Base-by-base conservation (phyloP, 2,888 invertebrate genomes). In the Leucophenga maculata region DNA sequence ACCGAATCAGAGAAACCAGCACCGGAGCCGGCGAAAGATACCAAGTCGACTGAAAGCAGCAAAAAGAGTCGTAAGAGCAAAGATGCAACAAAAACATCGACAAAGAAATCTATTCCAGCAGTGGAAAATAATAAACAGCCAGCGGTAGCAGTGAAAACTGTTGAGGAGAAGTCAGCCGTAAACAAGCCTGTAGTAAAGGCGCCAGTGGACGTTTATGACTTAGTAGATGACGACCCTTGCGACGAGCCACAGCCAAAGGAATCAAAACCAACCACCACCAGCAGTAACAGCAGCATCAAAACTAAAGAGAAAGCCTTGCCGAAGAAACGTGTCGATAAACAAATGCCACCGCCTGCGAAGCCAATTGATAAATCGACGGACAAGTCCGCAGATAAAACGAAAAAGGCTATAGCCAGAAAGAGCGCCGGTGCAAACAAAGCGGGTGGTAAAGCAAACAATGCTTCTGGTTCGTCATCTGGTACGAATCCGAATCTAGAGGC, bases 401-500 rank as follows among this genome's bases (percentile, higher is more conserved):
- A 78, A 39, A 78, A 76, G 22, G 74, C 78, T 0, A 74, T 73
- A 0, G 69, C 70, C 1, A 80, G 77, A 14, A 46, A 22, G 14
- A 22, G 22, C 2, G 22, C 22, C 1, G 65, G 71, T 9, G 65
- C 70, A 8, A 72, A 72, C 46, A 72, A 82, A 69, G 65, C 65
- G 64, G 16, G 18, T n/a, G 32, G 75, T 70, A 70, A 82, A 79
- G 72, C 77, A 50, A 69, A 48, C 54, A 55, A 72, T 46, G 69
- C 69, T 26, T 26, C 26, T 13, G 65, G 76, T 2, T 26, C 76
- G 1, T 59, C 59, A 48, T 14, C 62, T 14, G 75, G 69, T 44
- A 80, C 91, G 81, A 90, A 90, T 20, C 91, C 86, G 1, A 88
- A 87, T 64, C 90, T 92, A 77, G 93, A 93, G 83, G 93, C 93